These are phyloP conservation scores for Nephrotoma flavescens DNA, from an alignment of 2,888 invertebrate genomes.

Conservation along the genomic window DNA sequence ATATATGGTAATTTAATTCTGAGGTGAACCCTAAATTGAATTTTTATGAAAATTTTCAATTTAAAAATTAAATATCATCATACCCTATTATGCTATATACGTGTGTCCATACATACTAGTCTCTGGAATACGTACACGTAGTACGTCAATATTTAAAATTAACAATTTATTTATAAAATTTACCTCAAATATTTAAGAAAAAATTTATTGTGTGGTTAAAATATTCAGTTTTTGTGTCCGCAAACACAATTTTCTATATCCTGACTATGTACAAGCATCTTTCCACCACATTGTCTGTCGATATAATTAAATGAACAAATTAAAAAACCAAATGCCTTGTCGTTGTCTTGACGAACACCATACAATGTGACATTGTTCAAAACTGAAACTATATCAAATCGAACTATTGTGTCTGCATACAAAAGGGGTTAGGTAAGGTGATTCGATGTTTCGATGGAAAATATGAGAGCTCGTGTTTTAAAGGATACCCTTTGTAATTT, in stretches of 20 bases:
- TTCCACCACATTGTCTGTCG: not conserved
- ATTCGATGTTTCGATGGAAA: not conserved
- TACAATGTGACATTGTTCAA: not conserved
- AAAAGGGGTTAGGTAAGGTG: not conserved
- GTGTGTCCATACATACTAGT: not conserved
- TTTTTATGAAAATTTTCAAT: not conserved
- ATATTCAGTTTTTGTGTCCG: not conserved
- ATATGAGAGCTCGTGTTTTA: not conserved
- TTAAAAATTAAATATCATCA: not conserved
- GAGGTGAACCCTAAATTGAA: not conserved
- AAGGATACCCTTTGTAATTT: not conserved
- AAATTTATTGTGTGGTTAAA: not conserved
- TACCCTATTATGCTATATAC: not conserved
- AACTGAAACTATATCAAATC: not conserved
- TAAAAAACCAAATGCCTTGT: not conserved
- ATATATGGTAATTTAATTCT: not conserved
- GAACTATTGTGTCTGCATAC: not conserved
- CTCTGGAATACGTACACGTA: not conserved
- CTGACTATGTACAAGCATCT: not conserved
- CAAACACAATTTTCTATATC: not conserved
- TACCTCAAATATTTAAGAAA: not conserved
- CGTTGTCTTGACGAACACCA: not conserved
- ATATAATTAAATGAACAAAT: not conserved
- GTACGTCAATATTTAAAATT: not conserved
- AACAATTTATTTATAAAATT: not conserved